Base-by-base conservation (phyloP, 2,797 vertebrate genomes). In the Propithecus deckenii region DNA sequence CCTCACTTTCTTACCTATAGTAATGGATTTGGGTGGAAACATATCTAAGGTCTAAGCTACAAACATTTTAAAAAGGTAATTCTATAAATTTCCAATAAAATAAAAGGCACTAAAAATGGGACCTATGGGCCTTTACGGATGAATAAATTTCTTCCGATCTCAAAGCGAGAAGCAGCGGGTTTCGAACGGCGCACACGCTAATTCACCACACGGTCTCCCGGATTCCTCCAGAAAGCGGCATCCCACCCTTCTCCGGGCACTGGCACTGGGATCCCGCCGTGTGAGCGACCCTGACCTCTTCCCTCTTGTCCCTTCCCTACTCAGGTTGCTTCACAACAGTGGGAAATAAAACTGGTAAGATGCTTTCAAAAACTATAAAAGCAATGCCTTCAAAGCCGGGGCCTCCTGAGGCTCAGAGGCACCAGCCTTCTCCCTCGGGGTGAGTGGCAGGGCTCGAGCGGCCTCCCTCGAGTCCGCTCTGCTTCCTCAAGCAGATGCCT, bases 381-480 rank as follows among this genome's bases (percentile, higher is more conserved):
- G 35, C 17, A 4, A 30, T 0, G n/a, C 38, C 52, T 8, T 65
- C n/a, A 1, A 2, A 12, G 28, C 20, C 0, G 4, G 2, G 2
- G 20, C 67, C 55, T 13, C 5, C 25, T 0, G 74, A 46, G 23
- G 80, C 7, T 2, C 59, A 13, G 41, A 0, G 0, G 48, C 18
- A 0, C 2, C 6, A 0, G 41, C 30, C 35, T n/a, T 7, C 35
- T 8, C 35, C 69, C 25, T 12, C 2, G 0, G 1, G 14, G 15
- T 0, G 8, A 20, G 20, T 4, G 3, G 57, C 30, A 1, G 32
- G n/a, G 5, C 50, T 1, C 30, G 20, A 1, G n/a, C 4, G 0
- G 14, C 35, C 78, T 25, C 14, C 17, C 32, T 7, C 4, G 13
- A 14, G 9, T 13, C 23, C 10, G 0, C 23, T 5, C n/a, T 0